These are phyloP conservation scores for Parapsyche elsis DNA, from an alignment of 1,140 invertebrate genomes.

Conservation along the genomic window DNA sequence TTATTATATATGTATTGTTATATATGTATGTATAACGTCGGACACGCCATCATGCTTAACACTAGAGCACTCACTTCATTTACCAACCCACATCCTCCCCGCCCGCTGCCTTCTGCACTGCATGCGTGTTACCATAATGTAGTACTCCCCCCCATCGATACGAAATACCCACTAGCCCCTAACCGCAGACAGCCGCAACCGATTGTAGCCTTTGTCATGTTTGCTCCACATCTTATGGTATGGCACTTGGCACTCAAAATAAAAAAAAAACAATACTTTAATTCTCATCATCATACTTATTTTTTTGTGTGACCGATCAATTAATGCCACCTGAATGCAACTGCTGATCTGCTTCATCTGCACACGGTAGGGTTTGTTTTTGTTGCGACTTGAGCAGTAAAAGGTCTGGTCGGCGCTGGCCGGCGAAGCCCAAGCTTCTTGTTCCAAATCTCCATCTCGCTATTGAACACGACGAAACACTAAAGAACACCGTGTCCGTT, in stretches of 20 bases:
- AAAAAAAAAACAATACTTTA: constrained; percentile 40
- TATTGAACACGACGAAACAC: constrained; percentile 22
- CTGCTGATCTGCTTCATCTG: constrained; percentile 33
- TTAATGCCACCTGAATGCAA: constrained; percentile 43
- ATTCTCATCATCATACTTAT: constrained; percentile 45
- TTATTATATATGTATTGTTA: constrained; percentile 6
- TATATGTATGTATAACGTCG: too few species aligned
- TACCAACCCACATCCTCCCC: too few species aligned
- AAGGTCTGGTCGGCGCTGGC: constrained; percentile 56
- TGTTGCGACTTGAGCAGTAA: constrained; percentile 44
- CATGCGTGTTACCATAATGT: too few species aligned
- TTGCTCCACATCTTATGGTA: constrained; percentile 53
- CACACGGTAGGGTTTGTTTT: constrained; percentile 43
- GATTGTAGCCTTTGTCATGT: constrained; percentile 48
- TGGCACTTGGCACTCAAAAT: constrained; percentile 55
- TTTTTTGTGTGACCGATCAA: constrained; percentile 53
- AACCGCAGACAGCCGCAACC: background rate
- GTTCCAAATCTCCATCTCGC: constrained; percentile 57
- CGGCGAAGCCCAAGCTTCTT: constrained; percentile 56
- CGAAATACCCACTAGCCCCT: constrained; percentile 3
- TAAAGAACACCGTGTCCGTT: background rate
- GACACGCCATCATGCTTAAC: too few species aligned
- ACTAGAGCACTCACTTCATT: too few species aligned
- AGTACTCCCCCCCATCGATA: too few species aligned
- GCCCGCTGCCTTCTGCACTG: too few species aligned